Percentiles rank a stretch among this genome's conserved stretches.
Evolutionary conservation across 2,797 vertebrate species (phyloP).

Genomic region (Sylvia borin): DNA sequence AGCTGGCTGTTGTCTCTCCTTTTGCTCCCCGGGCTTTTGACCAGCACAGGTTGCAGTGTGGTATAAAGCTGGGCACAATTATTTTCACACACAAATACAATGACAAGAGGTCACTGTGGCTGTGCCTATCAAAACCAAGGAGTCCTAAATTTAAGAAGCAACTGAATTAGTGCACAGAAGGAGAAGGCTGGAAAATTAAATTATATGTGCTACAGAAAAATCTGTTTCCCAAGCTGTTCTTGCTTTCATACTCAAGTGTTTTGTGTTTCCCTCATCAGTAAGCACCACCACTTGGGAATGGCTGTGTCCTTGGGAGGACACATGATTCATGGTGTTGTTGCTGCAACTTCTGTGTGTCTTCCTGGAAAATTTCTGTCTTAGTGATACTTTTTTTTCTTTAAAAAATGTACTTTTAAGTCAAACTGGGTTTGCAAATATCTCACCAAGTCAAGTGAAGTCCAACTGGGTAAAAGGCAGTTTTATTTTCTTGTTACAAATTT

Average conservation of each 20-base stretch:
- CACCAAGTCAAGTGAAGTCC: conserved; percentile 20
- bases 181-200: background rate
- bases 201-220: background rate
- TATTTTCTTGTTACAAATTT: conserved; percentile 39
- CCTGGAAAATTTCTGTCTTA: conserved; percentile 32
- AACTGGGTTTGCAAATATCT: conserved; percentile 35
- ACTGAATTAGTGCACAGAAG: background rate
- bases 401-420: conserved; percentile 52
- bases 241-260: background rate
- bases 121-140: background rate
- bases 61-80: background rate
- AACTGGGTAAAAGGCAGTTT: conserved; percentile 42
- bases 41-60: background rate
- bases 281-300: background rate
- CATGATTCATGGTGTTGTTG: background rate
- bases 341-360: conserved; percentile 28
- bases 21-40: background rate
- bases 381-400: conserved; percentile 38
- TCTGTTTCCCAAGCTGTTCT: background rate
- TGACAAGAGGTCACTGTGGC: background rate
- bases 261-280: background rate
- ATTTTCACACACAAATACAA: background rate
- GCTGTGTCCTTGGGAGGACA: background rate
- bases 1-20: background rate
- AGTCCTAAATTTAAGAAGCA: background rate